phyloP scores from a whole-genome alignment of 2,888 invertebrate genomes.

The Thecophora atra region DNA sequence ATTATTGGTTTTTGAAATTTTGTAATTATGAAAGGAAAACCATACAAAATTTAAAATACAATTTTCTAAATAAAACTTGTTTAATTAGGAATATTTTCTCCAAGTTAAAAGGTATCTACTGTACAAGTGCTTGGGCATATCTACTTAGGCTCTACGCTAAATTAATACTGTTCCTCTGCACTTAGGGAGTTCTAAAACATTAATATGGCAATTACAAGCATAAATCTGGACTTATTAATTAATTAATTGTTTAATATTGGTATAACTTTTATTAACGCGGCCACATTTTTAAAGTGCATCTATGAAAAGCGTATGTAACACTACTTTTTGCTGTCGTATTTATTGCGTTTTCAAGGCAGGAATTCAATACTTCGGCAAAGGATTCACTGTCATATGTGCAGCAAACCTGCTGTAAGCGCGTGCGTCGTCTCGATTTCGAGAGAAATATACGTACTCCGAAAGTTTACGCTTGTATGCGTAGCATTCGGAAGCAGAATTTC shows the following conservation, averaged over 20 bases:
- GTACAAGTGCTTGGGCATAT: too few relatives aligned
- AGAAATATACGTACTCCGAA: slow-evolving; percentile 14
- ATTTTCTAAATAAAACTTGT: too few relatives aligned
- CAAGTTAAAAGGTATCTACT: too few relatives aligned
- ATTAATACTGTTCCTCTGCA: too few relatives aligned
- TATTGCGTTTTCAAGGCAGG: not conserved
- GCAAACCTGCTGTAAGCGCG: slow-evolving; percentile 13
- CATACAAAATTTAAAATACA: too few relatives aligned
- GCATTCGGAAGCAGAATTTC: slow-evolving; percentile 22
- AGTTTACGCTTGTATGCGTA: not conserved
- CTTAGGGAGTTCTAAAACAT: too few relatives aligned
- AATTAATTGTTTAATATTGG: not conserved
- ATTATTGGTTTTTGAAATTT: too few relatives aligned
- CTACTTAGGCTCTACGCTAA: too few relatives aligned
- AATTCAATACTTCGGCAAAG: slow-evolving; percentile 14
- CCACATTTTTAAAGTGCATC: too few relatives aligned
- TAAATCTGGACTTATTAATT: not conserved
- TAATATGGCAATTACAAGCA: too few relatives aligned
- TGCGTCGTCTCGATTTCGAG: slow-evolving; percentile 6
- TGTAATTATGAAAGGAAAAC: too few relatives aligned
- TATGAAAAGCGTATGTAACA: not conserved
- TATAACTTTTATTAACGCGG: not conserved
- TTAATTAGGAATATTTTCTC: too few relatives aligned
- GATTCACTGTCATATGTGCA: slow-evolving; percentile 30
- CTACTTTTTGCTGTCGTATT: not conserved